These are phyloP conservation scores for Mareca penelope DNA, from an alignment of 2,797 vertebrate genomes.

Conservation along the genomic window DNA sequence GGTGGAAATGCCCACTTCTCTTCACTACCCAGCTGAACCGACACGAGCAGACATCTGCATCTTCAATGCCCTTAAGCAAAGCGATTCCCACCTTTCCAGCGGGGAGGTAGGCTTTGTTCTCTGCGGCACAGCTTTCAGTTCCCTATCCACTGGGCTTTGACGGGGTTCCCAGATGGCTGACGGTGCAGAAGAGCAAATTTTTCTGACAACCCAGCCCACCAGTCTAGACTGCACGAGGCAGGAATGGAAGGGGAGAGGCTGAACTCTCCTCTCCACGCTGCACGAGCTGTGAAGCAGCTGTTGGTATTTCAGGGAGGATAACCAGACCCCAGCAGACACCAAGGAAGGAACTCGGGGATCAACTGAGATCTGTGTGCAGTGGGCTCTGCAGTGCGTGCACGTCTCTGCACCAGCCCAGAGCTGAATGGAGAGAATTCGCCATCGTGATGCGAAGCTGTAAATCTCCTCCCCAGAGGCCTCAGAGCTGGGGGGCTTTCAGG, in stretches of 20 bases:
- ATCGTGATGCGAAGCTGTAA: not conserved
- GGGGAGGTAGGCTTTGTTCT: not conserved
- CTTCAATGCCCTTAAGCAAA: not conserved
- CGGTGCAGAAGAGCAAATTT: not conserved
- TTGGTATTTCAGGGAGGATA: not conserved
- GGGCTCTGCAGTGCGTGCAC: not conserved
- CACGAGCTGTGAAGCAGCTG: not conserved
- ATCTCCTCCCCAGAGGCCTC: not conserved
- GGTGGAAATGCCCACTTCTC: not conserved
- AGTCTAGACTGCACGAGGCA: not conserved
- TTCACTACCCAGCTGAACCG: not conserved
- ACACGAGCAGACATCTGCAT: accelerated
- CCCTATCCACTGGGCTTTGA: not conserved
- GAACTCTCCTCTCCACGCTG: not conserved
- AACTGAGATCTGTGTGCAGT: not conserved
- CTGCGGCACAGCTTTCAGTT: not conserved
- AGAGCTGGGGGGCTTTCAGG: not conserved
- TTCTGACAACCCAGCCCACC: not conserved
- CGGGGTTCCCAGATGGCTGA: not conserved
- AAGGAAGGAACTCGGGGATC: not conserved
- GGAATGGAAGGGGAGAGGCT: not conserved
- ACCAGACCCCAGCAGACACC: not conserved
- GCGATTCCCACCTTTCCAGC: not conserved
- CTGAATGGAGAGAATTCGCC: not conserved
- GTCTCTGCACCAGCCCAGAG: not conserved